These are phyloP conservation scores for Epinephelus cyanopodus DNA, from an alignment of 2,113 vertebrate genomes.

Conservation along the genomic window DNA sequence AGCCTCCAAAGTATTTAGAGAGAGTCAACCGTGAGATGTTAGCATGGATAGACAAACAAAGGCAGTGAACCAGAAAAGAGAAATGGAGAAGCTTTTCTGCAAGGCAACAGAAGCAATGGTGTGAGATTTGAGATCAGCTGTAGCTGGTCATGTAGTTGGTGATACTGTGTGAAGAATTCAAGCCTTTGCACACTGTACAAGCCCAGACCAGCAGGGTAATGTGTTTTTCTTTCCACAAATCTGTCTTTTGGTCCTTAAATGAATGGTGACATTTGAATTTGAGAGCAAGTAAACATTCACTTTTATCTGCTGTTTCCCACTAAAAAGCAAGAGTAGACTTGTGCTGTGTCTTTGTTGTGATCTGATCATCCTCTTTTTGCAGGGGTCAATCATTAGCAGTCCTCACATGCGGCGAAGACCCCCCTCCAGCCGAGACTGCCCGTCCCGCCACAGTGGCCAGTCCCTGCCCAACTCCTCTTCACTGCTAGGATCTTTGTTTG, in stretches of 20 bases:
- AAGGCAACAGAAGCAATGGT: constrained; percentile 18
- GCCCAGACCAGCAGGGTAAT: too few species aligned
- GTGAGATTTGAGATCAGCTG: constrained; percentile 38
- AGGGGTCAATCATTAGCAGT: constrained; percentile 99
- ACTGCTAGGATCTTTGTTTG: constrained; percentile 94
- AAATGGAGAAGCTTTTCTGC: constrained; percentile 45
- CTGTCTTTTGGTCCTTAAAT: neutral
- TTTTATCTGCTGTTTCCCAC: neutral
- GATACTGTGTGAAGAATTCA: neutral
- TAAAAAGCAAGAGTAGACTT: neutral
- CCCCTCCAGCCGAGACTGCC: constrained; percentile 93
- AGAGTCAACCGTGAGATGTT: constrained; percentile 31
- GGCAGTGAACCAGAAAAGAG: constrained; percentile 31
- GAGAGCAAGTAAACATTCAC: neutral
- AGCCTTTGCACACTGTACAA: neutral
- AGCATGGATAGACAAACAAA: constrained; percentile 42
- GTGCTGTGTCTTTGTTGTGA: constrained; percentile 3
- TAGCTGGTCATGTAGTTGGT: neutral
- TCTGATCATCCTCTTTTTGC: constrained; percentile 67
- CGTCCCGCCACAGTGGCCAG: constrained; percentile 93
- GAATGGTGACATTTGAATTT: neutral
- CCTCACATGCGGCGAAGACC: constrained; percentile 94
- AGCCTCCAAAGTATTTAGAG: constrained; percentile 35
- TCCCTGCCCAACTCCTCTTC: constrained; percentile 94
- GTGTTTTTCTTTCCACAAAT: neutral